These are phyloP conservation scores for Garra rufa DNA, from an alignment of 2,113 vertebrate genomes.

Conservation along the genomic window DNA sequence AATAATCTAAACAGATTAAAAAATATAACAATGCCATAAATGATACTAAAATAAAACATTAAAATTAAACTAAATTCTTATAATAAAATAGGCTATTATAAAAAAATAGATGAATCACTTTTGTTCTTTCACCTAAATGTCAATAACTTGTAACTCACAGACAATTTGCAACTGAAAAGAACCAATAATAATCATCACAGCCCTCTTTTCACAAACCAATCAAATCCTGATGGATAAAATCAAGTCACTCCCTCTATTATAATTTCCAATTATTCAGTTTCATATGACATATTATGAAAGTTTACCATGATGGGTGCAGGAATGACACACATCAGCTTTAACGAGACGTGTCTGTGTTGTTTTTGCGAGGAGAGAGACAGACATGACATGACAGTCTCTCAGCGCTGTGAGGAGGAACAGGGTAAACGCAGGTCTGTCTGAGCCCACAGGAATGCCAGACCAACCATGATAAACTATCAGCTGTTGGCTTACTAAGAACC, in stretches of 20 bases:
- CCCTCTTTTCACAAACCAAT: not conserved
- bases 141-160: too few species aligned
- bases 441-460: not conserved
- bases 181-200: not conserved
- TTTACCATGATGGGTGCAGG: not conserved
- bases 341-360: not conserved
- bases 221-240: not conserved
- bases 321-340: constrained; percentile 10
- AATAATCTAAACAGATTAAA: too few species aligned
- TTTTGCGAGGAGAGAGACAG: not conserved
- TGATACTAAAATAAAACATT: too few species aligned
- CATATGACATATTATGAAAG: not conserved
- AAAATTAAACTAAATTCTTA: too few species aligned
- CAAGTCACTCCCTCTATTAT: not conserved
- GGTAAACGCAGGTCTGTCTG: not conserved
- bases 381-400: not conserved
- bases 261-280: not conserved
- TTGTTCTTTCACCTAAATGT: too few species aligned
- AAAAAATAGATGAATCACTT: too few species aligned
- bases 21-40: too few species aligned
- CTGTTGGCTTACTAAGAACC: not conserved
- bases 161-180: not conserved
- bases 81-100: too few species aligned
- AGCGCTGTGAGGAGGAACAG: not conserved
- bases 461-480: not conserved